These are phyloP conservation scores for Podarcis muralis DNA, from an alignment of 2,113 vertebrate species.

Conservation along the genomic window DNA sequence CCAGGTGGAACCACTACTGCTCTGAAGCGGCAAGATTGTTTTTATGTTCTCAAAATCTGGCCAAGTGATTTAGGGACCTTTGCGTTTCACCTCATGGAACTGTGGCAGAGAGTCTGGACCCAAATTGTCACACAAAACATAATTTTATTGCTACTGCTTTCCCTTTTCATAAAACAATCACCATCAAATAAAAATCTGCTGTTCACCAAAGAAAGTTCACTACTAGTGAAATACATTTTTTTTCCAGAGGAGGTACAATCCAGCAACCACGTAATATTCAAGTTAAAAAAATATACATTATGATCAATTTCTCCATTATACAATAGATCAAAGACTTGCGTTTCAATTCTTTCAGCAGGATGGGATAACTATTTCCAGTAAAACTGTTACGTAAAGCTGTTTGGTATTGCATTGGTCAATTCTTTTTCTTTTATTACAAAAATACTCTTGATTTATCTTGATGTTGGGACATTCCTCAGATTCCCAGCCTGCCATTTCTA, in stretches of 20 bases:
- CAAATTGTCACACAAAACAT: background rate
- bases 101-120: background rate
- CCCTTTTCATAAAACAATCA: background rate
- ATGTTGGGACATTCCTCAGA: constrained; percentile 15
- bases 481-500: constrained; percentile 19
- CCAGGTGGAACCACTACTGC: too few species aligned
- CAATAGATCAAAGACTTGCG: background rate
- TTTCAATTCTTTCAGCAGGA: accelerated
- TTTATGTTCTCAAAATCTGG: background rate
- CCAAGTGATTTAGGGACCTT: too few species aligned
- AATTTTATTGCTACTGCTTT: constrained; percentile 2
- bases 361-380: background rate
- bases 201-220: background rate
- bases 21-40: too few species aligned
- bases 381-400: constrained; percentile 39
- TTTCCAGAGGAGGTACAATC: constrained; percentile 20
- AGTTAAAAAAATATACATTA: constrained; percentile 14
- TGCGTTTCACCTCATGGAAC: background rate
- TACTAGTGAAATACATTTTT: background rate
- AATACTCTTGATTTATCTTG: constrained; percentile 23
- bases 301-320: background rate
- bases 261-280: constrained; percentile 26
- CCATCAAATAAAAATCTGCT: background rate
- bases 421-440: background rate
- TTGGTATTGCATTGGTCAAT: constrained; percentile 1